phyloP scores from a whole-genome alignment of 2,113 vertebrate species.

The Gallinago paraguaiae region DNA sequence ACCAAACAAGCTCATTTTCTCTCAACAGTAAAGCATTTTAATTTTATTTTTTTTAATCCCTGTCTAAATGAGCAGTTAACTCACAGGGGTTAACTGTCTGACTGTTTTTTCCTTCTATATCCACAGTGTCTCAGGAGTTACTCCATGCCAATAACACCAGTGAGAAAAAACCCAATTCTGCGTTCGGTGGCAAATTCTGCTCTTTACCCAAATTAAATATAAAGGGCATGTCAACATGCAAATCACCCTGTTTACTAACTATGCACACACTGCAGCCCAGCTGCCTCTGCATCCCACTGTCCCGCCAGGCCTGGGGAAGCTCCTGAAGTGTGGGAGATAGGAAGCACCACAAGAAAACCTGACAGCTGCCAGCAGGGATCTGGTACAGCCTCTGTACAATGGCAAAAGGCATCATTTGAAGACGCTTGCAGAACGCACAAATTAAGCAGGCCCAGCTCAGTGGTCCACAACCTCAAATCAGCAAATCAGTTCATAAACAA shows the following conservation, averaged over 20 bases:
- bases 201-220: background rate
- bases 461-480: background rate
- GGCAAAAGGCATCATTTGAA: background rate
- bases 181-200: background rate
- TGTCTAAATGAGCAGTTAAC: background rate
- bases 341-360: background rate
- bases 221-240: background rate
- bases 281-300: background rate
- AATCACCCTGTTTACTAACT: background rate
- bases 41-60: background rate
- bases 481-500: background rate
- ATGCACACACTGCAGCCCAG: background rate
- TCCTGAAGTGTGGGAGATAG: background rate
- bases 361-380: background rate
- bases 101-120: background rate
- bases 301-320: background rate
- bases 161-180: background rate
- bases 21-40: background rate
- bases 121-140: background rate
- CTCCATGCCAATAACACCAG: accelerated
- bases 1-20: background rate
- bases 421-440: background rate
- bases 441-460: background rate
- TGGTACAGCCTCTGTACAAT: background rate
- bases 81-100: background rate